These are phyloP conservation scores for Sciurus vulgaris DNA, from an alignment of 2,797 vertebrate genomes.

Conservation along the genomic window DNA sequence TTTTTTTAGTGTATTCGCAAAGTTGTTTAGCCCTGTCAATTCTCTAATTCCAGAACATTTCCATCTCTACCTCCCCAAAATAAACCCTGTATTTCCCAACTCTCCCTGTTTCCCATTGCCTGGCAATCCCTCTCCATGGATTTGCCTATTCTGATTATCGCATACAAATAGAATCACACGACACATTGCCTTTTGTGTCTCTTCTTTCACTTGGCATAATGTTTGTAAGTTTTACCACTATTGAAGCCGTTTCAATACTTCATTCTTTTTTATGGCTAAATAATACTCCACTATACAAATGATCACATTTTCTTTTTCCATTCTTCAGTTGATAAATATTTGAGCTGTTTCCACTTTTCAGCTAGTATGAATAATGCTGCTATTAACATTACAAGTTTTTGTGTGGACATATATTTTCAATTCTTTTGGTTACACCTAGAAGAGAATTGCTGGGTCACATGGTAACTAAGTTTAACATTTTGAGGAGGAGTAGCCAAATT, in stretches of 20 bases:
- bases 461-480: constrained; percentile 2
- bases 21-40: background rate
- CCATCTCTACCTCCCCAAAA: background rate
- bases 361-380: constrained; percentile 12
- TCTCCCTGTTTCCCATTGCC: background rate
- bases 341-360: background rate
- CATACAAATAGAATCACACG: background rate
- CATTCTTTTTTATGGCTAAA: constrained; percentile 37
- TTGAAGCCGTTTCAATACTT: background rate
- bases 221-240: constrained; percentile 7
- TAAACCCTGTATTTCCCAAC: background rate
- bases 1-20: constrained; percentile 25
- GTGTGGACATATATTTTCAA: background rate
- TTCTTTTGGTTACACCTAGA: constrained; percentile 4
- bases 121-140: background rate
- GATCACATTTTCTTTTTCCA: background rate
- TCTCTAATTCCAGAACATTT: constrained; percentile 15
- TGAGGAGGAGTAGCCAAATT: background rate
- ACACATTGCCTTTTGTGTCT: background rate
- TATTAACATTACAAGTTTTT: background rate
- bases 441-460: background rate
- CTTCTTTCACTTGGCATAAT: constrained; percentile 21
- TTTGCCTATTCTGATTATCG: background rate
- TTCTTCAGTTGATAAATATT: background rate
- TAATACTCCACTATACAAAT: constrained; percentile 37